These are phyloP conservation scores for Tragelaphus strepsiceros DNA, from an alignment of 2,113 vertebrate genomes.

Conservation along the genomic window DNA sequence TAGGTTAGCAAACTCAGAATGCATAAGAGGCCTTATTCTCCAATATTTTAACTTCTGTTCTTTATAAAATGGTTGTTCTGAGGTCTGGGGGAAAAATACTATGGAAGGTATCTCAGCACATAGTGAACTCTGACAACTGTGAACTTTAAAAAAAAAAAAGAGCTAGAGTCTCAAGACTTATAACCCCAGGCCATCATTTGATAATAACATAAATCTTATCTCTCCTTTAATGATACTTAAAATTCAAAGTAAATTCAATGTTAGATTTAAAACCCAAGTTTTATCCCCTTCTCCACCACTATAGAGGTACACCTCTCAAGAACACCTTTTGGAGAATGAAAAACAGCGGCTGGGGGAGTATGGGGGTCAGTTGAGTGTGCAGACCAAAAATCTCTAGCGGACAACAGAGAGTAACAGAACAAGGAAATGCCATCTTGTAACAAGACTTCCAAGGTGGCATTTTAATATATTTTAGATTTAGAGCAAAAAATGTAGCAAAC, in stretches of 20 bases:
- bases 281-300: background rate
- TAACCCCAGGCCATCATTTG: background rate
- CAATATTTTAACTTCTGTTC: background rate
- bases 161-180: background rate
- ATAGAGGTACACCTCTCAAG: background rate
- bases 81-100: background rate
- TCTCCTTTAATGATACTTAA: slow-evolving; percentile 28
- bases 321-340: background rate
- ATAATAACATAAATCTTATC: background rate
- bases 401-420: background rate
- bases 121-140: background rate
- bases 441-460: background rate
- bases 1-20: background rate
- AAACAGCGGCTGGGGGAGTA: background rate
- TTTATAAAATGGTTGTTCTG: background rate
- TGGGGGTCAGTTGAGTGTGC: background rate
- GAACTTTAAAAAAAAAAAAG: background rate
- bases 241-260: background rate
- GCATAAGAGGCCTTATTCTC: background rate
- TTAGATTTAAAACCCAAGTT: background rate
- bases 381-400: background rate
- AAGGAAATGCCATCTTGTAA: background rate
- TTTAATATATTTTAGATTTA: background rate
- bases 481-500: background rate
- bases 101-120: background rate